Conservation (phyloP, 2,113 vertebrate genomes). For the Xiphias gladius region DNA sequence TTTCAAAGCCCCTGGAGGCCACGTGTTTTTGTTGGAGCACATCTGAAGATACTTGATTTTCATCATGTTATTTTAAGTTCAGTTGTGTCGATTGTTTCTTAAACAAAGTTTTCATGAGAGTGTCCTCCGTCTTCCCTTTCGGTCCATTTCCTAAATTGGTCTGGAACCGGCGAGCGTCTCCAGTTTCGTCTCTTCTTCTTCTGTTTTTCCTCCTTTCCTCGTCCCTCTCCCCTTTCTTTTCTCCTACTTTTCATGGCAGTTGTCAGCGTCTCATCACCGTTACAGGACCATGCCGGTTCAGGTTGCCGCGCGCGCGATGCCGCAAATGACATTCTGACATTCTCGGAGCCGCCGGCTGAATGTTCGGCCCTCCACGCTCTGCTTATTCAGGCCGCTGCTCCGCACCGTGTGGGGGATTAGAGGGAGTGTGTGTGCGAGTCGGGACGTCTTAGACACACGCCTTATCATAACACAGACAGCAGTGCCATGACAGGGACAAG, state of each 20-base stretch:
- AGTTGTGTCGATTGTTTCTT: neutral
- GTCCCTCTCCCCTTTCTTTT: slow-evolving; percentile 27
- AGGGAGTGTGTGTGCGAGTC: slow-evolving; percentile 37
- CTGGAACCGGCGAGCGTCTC: slow-evolving; percentile 35
- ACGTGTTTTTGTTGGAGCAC: no score
- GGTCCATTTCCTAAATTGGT: slow-evolving; percentile 54
- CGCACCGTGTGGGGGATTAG: slow-evolving; percentile 68
- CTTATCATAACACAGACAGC: slow-evolving; percentile 76
- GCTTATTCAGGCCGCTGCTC: slow-evolving; percentile 81
- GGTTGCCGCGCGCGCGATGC: slow-evolving; percentile 73
- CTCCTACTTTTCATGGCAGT: slow-evolving; percentile 63
- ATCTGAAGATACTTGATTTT: no score
- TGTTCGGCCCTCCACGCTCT: slow-evolving; percentile 67
- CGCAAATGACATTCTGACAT: slow-evolving; percentile 70
- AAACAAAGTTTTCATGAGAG: slow-evolving; percentile 12
- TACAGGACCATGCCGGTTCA: slow-evolving; percentile 66
- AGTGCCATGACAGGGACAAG: slow-evolving; percentile 39
- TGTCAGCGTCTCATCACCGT: slow-evolving; percentile 68
- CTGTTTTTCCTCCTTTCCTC: slow-evolving; percentile 32
- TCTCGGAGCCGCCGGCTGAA: slow-evolving; percentile 60
- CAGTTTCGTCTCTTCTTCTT: slow-evolving; percentile 39
- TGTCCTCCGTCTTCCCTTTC: slow-evolving; percentile 31
- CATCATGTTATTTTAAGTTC: neutral
- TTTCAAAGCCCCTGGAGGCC: no score
- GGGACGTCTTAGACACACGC: slow-evolving; percentile 70